Evolutionary conservation across 2,888 invertebrate genomes (phyloP), one percentile per base, ranked within the genome.

Genomic region (Metellina segmentata): DNA sequence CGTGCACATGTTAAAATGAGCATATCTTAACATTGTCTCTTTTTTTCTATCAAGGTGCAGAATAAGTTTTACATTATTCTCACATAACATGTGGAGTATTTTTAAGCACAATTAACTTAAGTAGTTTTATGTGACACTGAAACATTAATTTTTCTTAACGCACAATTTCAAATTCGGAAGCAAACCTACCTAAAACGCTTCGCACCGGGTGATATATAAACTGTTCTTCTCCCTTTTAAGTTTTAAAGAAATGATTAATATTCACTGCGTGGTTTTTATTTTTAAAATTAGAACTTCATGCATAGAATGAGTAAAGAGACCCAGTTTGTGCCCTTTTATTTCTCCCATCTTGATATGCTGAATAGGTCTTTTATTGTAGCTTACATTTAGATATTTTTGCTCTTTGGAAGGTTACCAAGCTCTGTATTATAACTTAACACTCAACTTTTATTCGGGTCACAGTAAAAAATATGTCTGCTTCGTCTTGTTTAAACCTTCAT

Each of bases 351-450:
- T 79, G 61, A 53, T 34, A 16, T 61, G 16, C 20, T 49, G 78
- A 16, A 51, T 69, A 49, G 19, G n/a, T 51, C 16, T 70, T 9
- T n/a, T 11, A 8, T 82, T 75, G 72, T 48, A 53, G 48, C 48
- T 16, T 9, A 48, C 16, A 53, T 72, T 82, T 61, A 61, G 13
- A 61, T 7, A 61, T 61, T 61, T 61, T 82, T 52, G 51, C 48
- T 51, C 34, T 85, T 85, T 85, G 85, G 75, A 85, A 74, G 75
- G 74, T 61, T 75, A 85, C 75, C 61, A 75, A 75, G 48, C 13
- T 20, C n/a, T 75, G 52, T 61, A 74, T 85, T 61, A 82, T 71
- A 49, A 19, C 71, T n/a, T 49, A 9, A 51, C 20, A 13, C n/a
- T 53, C 34, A 7, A 61, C 19, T 16, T 49, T 19, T 11, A 19